Percentiles rank a stretch among this genome's conserved stretches.
phyloP scores from a whole-genome alignment of 1,140 invertebrate genomes.

The Drosophila virilis region DNA sequence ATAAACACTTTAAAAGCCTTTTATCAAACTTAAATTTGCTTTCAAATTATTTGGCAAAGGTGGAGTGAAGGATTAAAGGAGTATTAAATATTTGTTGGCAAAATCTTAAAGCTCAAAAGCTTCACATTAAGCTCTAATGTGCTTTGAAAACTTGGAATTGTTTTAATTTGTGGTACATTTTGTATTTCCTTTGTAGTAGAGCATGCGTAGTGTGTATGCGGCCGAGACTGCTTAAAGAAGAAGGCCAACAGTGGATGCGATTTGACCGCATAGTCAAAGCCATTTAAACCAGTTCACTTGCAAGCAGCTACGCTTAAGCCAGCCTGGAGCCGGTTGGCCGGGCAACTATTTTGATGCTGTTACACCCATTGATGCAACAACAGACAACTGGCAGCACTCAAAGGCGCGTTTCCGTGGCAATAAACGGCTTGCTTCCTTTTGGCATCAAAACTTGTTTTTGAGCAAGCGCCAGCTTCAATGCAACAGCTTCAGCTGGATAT shows the following conservation, averaged over 20 bases:
- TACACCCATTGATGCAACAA: slow-evolving; percentile 32
- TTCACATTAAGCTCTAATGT: background rate
- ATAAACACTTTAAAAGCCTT: background rate
- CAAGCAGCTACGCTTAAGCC: slow-evolving; percentile 11
- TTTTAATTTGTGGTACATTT: no score
- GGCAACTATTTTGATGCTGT: slow-evolving; percentile 11
- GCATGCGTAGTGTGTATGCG: background rate
- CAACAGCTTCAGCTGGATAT: slow-evolving; percentile 9
- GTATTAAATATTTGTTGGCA: no score
- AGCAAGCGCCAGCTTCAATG: background rate
- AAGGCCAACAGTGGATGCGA: slow-evolving; percentile 26
- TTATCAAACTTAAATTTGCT: background rate
- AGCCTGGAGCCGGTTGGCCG: slow-evolving; percentile 21
- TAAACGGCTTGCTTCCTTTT: slow-evolving; percentile 54
- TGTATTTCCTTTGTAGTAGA: background rate
- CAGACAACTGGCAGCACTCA: background rate
- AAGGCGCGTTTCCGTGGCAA: slow-evolving; percentile 70
- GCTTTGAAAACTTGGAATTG: background rate
- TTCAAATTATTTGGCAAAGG: background rate
- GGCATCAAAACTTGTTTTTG: slow-evolving; percentile 42
- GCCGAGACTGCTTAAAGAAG: slow-evolving; percentile 1
- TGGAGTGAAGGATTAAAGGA: no score
- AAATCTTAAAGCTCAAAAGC: no score
- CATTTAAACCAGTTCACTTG: slow-evolving; percentile 66
- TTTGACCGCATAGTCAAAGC: slow-evolving; percentile 36